phyloP scores from a whole-genome alignment of 2,113 vertebrate genomes.

The Dicerorhinus sumatrensis region DNA sequence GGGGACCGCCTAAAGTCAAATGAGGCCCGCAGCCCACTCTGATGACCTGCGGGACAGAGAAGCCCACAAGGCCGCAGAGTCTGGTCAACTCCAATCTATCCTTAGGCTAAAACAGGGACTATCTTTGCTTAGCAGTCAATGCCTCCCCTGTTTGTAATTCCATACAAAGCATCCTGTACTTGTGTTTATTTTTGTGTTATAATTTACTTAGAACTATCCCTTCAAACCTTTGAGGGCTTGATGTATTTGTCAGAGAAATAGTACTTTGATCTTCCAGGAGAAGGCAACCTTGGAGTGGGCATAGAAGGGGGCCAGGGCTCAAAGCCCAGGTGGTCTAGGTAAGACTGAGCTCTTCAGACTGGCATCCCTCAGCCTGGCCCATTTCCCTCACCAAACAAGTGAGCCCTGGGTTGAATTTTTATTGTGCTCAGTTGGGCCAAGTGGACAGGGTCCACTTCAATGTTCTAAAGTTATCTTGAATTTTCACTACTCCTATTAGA shows the following conservation, averaged over 20 bases:
- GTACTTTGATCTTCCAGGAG: neutral
- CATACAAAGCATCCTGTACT: neutral
- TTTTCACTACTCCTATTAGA: neutral
- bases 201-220: neutral
- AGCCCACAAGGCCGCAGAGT: neutral
- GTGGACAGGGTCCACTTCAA: neutral
- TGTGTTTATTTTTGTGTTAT: neutral
- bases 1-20: neutral
- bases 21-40: neutral
- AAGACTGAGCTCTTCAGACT: neutral
- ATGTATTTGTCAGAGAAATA: neutral
- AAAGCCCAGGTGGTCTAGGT: neutral
- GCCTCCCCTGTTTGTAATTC: neutral
- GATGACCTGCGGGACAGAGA: neutral
- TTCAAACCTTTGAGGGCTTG: neutral
- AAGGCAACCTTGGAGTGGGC: neutral
- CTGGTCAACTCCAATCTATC: neutral
- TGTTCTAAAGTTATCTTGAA: neutral
- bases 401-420: neutral
- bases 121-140: neutral
- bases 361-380: neutral
- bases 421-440: conserved; percentile 15
- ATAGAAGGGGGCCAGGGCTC: neutral
- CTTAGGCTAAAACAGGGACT: neutral
- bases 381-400: neutral